Base-by-base conservation (phyloP, 1,140 invertebrate genomes). In the Episyrphus balteatus region DNA sequence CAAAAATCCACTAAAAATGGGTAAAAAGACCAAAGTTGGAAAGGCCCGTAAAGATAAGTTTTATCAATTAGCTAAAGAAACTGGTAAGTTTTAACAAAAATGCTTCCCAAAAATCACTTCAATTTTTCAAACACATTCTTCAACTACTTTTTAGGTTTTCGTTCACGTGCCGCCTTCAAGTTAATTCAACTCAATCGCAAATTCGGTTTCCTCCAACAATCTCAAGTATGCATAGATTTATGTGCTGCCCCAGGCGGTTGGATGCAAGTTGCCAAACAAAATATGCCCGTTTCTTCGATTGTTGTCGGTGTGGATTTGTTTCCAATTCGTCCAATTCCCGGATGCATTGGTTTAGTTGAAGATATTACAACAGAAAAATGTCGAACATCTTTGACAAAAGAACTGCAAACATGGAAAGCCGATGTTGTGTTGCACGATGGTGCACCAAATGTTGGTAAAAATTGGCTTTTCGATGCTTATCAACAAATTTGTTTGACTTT, bases 191-290 rank as follows among this genome's bases (percentile, higher is more conserved):
- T 99, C 30, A 99, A 99, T 70, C 75, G 94, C 55, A 96, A 96
- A 67, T 99, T 92, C 75, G 88, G 94, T 49, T 99, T 99, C 73
- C 71, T 99, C 1, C 91, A 98, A 77, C 88, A 86, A 59, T 92
- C 93, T 10, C 77, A 89, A 76, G 92, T 98, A 75, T 88, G 93
- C 53, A 81, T 99, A 52, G 97, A 99, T 80, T 73, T 99, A 34
- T 99, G 97, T 74, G 97, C 97, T 15, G 97, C 97, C 8, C 97
- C 97, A 8, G 97, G 97, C 68, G 96, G 97, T 59, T 99, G 97
- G 97, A 92, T 99, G 81, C 97, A 99, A 75, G 96, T 99, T n/a
- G 95, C 94, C 37, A 84, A 88, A 59, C 84, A 98, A 66, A 92
- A 96, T 68, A 98, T 98, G 90, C 95, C 96, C 0, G 79, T 98